These are phyloP conservation scores for Prenolepis imparis DNA, from an alignment of 2,888 invertebrate species.

Conservation along the genomic window DNA sequence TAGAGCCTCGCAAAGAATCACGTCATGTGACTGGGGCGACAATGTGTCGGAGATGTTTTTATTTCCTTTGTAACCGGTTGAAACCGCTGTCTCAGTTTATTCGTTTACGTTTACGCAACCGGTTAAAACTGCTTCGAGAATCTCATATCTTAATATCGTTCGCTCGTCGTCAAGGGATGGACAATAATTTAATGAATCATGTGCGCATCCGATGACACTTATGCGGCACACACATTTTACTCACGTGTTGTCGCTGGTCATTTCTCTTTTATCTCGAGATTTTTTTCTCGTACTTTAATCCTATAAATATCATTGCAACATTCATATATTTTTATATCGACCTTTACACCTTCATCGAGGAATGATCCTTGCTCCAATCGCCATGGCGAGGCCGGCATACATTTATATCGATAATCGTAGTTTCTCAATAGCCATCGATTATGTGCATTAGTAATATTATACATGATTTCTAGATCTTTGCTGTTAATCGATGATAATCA, in stretches of 20 bases:
- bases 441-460: background rate
- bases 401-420: constrained; percentile 31
- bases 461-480: background rate
- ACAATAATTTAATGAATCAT: constrained; percentile 69
- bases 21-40: constrained; percentile 21
- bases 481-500: background rate
- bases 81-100: constrained; percentile 63
- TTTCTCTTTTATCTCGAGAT: background rate
- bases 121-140: constrained; percentile 62
- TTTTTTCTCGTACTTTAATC: background rate
- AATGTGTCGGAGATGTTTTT: background rate
- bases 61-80: constrained; percentile 69
- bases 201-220: constrained; percentile 3
- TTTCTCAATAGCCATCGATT: constrained; percentile 39
- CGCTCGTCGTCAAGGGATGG: constrained; percentile 54
- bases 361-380: constrained; percentile 69
- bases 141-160: constrained; percentile 38
- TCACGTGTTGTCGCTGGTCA: background rate
- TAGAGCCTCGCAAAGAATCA: background rate
- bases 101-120: constrained; percentile 31
- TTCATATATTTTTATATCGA: constrained; percentile 51
- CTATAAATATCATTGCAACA: background rate
- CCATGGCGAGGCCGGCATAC: constrained; percentile 57
- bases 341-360: constrained; percentile 56
- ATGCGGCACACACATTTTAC: background rate